Conservation (phyloP, 1,140 invertebrate species). For the Anoplophora glabripennis region DNA sequence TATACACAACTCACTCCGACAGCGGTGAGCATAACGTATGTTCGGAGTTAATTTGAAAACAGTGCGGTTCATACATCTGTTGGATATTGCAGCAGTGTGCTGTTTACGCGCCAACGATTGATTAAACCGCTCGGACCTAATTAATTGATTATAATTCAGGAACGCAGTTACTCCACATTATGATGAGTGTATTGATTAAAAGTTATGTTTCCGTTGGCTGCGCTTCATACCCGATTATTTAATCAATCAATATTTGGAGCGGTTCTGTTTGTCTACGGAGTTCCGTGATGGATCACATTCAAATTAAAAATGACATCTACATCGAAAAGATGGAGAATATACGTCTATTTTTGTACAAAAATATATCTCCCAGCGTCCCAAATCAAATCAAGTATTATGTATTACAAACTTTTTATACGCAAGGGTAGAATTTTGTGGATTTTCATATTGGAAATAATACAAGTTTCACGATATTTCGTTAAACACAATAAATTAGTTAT, state of each 20-base stretch:
- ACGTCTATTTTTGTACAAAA: constrained; percentile 5
- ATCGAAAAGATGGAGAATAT: constrained; percentile 8
- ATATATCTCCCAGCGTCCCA: too few relatives aligned
- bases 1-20: constrained; percentile 17
- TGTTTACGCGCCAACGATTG: constrained; percentile 14
- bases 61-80: constrained; percentile 6
- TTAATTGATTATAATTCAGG: constrained; percentile 19
- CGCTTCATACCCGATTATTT: constrained; percentile 13
- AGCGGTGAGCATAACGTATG: constrained; percentile 18
- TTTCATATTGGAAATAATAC: too few relatives aligned
- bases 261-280: too few relatives aligned
- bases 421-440: too few relatives aligned
- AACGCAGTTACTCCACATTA: constrained; percentile 13
- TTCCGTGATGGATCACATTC: constrained; percentile 9
- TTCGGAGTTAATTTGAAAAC: constrained; percentile 23
- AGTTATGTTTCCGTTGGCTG: not conserved
- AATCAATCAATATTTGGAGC: constrained; percentile 10
- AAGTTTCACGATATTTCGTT: too few relatives aligned
- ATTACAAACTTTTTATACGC: too few relatives aligned
- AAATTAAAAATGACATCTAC: constrained; percentile 11
- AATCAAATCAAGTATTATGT: too few relatives aligned
- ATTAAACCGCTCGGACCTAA: constrained; percentile 17
- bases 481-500: too few relatives aligned
- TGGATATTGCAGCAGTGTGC: not conserved
- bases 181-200: not conserved